Evolutionary conservation across 2,797 vertebrate species (phyloP), one percentile per base, ranked within the genome.

Genomic region (Sebastes wilsoni): DNA sequence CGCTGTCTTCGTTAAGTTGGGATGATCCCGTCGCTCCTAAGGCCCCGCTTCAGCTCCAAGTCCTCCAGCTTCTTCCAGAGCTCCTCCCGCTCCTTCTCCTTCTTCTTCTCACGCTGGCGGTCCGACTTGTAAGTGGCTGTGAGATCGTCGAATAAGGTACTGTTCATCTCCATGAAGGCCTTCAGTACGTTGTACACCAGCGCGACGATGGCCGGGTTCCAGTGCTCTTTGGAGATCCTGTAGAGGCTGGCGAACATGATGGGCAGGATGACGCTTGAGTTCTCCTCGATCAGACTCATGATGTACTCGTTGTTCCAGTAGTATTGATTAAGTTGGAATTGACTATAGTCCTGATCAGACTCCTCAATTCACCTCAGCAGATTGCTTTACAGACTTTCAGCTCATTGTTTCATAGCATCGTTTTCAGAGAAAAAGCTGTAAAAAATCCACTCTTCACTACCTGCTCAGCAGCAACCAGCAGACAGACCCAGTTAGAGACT

Each of bases 251-350:
- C 94, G 87, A 99, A 99, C 98, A 99, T 99, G 95, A 99, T 99
- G 94, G 98, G 98, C 95, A 99, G 97, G 96, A 99, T 98, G 95
- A 99, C 97, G 6, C 96, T 99, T 86, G 98, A 99, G 95, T 99
- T 99, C 94, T 99, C 98, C 94, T 99, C 98, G 88, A 99, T 99
- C 95, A 99, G 97, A 95, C 98, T 99, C 98, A 99, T 99, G 94
- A 99, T 99, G 95, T 99, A 99, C 92, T 99, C 98, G 13, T 99
- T 99, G 96, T 99, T 99, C 98, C 98, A 99, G 95, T 99, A 99
- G 95, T 99, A 99, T n/a, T n/a, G 16, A 46, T 46, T 46, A 46
- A 46, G 14, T 46, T 46, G 14, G 42, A 18, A 16, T 46, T 46
- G 14, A 46, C 14, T 46, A 18, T 46, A 46, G 42, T 18, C 42